Evolutionary conservation across 2,888 invertebrate species (phyloP).

Genomic region (Stegana nigrithorax): DNA sequence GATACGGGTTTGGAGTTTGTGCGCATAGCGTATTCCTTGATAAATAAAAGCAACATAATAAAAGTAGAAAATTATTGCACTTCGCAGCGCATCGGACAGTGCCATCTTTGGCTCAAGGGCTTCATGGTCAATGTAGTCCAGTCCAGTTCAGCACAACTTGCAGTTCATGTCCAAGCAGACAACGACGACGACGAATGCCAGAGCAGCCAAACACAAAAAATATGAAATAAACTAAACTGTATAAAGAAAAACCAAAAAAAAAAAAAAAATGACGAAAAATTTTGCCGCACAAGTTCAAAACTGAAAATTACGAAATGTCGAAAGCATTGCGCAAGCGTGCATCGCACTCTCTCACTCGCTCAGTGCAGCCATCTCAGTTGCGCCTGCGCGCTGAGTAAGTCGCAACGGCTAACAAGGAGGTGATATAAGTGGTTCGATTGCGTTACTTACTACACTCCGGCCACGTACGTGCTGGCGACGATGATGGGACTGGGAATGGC

Average conservation of each 20-base stretch:
- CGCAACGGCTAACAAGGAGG: slow-evolving; percentile 64
- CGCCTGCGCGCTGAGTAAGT: background rate
- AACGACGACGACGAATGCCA: background rate
- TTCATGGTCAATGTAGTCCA: slow-evolving; percentile 33
- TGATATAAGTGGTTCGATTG: slow-evolving; percentile 68
- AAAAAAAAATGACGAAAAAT: background rate
- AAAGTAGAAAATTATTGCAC: slow-evolving; percentile 61
- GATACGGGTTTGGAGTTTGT: too few relatives aligned
- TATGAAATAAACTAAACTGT: too few relatives aligned
- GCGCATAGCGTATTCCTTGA: too few relatives aligned
- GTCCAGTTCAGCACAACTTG: slow-evolving; percentile 17
- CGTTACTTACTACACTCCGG: slow-evolving; percentile 22
- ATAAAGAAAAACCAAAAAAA: background rate
- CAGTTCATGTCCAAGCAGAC: background rate
- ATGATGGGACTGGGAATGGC: too few relatives aligned
- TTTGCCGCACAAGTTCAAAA: slow-evolving; percentile 9
- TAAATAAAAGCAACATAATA: slow-evolving; percentile 37
- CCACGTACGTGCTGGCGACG: slow-evolving; percentile 48
- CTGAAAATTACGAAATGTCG: slow-evolving; percentile 15
- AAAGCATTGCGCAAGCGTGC: slow-evolving; percentile 44
- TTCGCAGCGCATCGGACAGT: slow-evolving; percentile 62
- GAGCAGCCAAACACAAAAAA: background rate
- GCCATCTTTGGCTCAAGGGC: slow-evolving; percentile 53
- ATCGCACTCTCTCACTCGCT: too few relatives aligned
- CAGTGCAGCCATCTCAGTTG: background rate